Evolutionary conservation across 2,113 vertebrate genomes (phyloP), one percentile per base, ranked within the genome.

Genomic region (Synodontis membranacea): DNA sequence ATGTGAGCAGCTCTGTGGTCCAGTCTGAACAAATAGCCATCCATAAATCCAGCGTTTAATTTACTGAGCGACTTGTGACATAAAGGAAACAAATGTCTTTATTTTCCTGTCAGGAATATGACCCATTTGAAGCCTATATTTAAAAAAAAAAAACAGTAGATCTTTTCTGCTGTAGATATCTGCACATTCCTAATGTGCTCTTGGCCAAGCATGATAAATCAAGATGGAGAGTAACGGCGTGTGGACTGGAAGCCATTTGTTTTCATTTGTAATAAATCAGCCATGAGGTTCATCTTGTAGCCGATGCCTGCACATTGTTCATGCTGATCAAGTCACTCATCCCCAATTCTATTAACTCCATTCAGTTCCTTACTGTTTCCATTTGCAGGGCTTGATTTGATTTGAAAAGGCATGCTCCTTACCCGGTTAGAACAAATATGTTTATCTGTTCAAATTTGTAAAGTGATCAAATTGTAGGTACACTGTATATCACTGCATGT

Each of bases 251-350:
- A 86, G 83, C 68, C 12, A 75, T 86, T 84, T 52, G 37, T 72
- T 62, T 86, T 80, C 48, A 34, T 84, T 60, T 62, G 76, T 75
- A 66, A 23, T 75, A 86, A 80, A 80, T 48, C 81, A 75, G 82
- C 58, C 50, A n/a, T 3, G 42, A 66, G 44, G 23, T 72, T 62
- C 82, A 72, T 62, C 79, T 83, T 58, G 8, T 44, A 50, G 28
- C 64, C 15, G 19, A 72, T 2, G 58, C 52, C 46, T 46, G 39
- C 46, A 11, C 42, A 44, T 75, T 19, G 28, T 56, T 64, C 54
- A 68, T 66, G 54, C 66, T 72, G 82, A 52, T 72, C 48, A 14
- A 37, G 44, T 68, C 60, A 60, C 84, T 74, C 66, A 52, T 62
- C 11, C 39, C 21, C 39, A 50, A 66, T 66, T 64, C 74, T 72